phyloP scores from a whole-genome alignment of 2,888 invertebrate species.

The Chrysopilus asiliformis region DNA sequence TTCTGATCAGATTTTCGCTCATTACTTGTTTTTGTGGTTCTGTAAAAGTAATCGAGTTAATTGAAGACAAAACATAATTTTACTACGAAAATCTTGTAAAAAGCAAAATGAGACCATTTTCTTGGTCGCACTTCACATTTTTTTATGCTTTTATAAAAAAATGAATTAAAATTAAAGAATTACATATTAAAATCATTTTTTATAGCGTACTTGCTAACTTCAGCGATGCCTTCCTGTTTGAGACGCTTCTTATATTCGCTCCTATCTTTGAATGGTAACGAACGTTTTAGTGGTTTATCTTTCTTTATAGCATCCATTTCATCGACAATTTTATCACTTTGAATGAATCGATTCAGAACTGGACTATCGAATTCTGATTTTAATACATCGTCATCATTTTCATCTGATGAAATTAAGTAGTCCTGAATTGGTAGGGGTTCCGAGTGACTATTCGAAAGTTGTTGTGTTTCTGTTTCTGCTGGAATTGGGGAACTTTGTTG shows the following conservation, averaged over 20 bases:
- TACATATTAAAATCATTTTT: slow-evolving; percentile 21
- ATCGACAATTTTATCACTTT: slow-evolving; percentile 27
- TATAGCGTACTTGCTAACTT: no score
- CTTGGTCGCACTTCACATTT: not conserved
- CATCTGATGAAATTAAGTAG: slow-evolving; percentile 24
- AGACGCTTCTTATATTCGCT: slow-evolving; percentile 20
- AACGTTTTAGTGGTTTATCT: slow-evolving; percentile 21
- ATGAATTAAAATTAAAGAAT: not conserved
- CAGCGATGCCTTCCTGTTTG: slow-evolving; percentile 19
- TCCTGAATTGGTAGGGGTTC: slow-evolving; percentile 23
- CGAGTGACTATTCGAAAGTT: not conserved
- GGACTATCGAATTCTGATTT: slow-evolving; percentile 22
- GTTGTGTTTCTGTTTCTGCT: not conserved
- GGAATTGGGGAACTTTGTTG: not conserved
- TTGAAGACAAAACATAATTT: no score
- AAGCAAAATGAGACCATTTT: no score
- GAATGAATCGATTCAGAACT: slow-evolving; percentile 22
- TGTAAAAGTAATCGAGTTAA: no score
- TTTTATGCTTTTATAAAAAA: no score
- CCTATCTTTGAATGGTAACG: slow-evolving; percentile 18
- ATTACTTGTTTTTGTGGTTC: no score
- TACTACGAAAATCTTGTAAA: no score
- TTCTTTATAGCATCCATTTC: slow-evolving; percentile 27
- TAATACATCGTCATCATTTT: slow-evolving; percentile 23
- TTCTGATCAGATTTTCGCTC: no score